phyloP scores from a whole-genome alignment of 35 echinoderm and acorn worm genomes.

The Apostichopus parvimensis region DNA sequence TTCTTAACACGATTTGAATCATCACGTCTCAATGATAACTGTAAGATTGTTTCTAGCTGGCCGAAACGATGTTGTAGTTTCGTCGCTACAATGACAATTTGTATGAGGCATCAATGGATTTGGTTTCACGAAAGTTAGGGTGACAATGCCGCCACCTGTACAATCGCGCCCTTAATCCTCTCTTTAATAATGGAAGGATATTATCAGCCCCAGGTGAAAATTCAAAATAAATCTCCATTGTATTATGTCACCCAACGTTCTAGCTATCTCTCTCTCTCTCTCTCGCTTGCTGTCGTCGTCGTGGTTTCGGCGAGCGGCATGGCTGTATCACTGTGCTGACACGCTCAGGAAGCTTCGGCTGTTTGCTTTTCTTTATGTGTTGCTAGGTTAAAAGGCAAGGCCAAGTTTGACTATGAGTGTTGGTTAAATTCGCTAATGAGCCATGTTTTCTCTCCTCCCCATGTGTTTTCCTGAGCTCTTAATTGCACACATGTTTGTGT shows the following conservation, averaged over 20 bases:
- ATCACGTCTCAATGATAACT: no score
- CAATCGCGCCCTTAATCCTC: neutral
- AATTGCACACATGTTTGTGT: constrained; percentile 64
- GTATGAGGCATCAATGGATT: no score
- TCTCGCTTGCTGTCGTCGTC: neutral
- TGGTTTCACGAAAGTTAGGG: no score
- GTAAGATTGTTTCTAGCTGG: no score
- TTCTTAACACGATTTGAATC: no score
- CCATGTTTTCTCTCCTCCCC: constrained; percentile 51
- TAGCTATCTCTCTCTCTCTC: neutral
- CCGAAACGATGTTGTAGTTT: no score
- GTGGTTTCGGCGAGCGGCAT: neutral
- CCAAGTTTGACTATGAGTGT: constrained; percentile 42
- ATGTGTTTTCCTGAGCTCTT: constrained; percentile 42
- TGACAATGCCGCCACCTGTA: neutral
- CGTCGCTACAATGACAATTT: no score
- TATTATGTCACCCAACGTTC: constrained; percentile 33
- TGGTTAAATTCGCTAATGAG: constrained; percentile 53
- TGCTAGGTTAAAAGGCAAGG: constrained; percentile 54
- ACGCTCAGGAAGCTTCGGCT: constrained; percentile 1
- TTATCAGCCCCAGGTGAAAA: constrained; percentile 21
- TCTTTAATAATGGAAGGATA: constrained; percentile 24
- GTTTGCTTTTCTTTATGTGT: constrained; percentile 28
- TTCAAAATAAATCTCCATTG: constrained; percentile 28
- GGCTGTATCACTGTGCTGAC: constrained; percentile 8